These are phyloP conservation scores for Forbesichthys papilliferus DNA, from an alignment of 2,113 vertebrate species.

Conservation along the genomic window DNA sequence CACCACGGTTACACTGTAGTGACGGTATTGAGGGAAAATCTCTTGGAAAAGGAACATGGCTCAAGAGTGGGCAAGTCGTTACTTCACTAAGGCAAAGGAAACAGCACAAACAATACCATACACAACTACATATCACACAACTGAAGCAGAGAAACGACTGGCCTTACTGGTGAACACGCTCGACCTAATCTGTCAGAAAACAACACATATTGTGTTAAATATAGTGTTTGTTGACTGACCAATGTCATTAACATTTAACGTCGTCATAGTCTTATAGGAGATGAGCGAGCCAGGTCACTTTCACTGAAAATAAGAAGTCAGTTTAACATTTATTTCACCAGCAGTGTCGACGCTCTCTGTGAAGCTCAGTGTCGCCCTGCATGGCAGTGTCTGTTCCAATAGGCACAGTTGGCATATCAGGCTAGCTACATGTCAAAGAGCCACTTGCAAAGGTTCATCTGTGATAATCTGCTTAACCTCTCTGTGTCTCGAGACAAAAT, in stretches of 20 bases:
- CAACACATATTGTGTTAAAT: neutral
- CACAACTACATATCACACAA: conserved; percentile 66
- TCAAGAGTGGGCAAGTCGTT: conserved; percentile 73
- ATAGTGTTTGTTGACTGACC: neutral
- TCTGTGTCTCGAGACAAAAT: conserved; percentile 50
- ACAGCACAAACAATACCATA: conserved; percentile 69
- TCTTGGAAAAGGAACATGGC: conserved; percentile 76
- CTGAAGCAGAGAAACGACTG: conserved; percentile 51
- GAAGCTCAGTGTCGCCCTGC: conserved; percentile 59
- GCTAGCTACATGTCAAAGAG: conserved; percentile 77
- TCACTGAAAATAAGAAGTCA: neutral
- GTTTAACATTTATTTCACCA: conserved; percentile 42
- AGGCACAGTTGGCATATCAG: conserved; percentile 82
- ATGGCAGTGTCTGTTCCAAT: conserved; percentile 74
- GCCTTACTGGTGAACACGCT: conserved; percentile 38
- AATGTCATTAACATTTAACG: neutral
- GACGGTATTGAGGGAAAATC: conserved; percentile 65
- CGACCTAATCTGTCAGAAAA: conserved; percentile 29
- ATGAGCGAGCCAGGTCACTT: conserved; percentile 4
- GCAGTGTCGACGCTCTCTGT: conserved; percentile 50
- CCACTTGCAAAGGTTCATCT: conserved; percentile 68
- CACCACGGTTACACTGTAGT: conserved; percentile 68
- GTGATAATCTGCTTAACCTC: conserved; percentile 49
- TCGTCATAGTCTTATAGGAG: neutral
- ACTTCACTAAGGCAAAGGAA: conserved; percentile 79